Conservation (phyloP, 2,113 vertebrate species). For the Tragelaphus buxtoni region DNA sequence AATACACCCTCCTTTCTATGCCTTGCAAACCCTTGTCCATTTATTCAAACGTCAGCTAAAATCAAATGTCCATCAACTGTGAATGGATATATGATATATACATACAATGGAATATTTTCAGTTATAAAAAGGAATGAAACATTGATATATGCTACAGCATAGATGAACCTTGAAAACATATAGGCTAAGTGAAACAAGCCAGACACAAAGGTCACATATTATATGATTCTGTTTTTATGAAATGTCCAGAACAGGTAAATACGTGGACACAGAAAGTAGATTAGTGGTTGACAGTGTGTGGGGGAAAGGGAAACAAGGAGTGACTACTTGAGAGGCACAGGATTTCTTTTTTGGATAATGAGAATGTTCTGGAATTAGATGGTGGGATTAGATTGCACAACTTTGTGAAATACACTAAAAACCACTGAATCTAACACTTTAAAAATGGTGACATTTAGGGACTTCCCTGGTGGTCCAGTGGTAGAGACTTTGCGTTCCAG, state of each 20-base stretch:
- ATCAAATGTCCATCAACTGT: neutral
- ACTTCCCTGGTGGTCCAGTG: neutral
- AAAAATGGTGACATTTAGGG: neutral
- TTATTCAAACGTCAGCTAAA: slow-evolving; percentile 13
- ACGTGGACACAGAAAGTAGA: neutral
- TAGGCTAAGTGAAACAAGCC: neutral
- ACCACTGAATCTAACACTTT: neutral
- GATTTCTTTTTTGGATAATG: neutral
- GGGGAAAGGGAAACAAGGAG: neutral
- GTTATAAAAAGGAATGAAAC: neutral
- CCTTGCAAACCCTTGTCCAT: neutral
- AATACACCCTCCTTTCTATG: neutral
- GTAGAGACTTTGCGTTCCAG: neutral
- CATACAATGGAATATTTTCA: neutral
- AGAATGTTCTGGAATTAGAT: neutral
- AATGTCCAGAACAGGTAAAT: neutral
- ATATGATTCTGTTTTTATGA: neutral
- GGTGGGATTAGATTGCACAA: neutral
- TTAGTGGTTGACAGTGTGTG: neutral
- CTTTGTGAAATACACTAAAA: neutral
- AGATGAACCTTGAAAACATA: neutral
- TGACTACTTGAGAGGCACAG: neutral
- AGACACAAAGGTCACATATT: neutral
- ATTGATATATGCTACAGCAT: neutral
- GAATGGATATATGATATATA: neutral